Conservation (phyloP, 2,797 vertebrate genomes). For the Linurgus olivaceus region DNA sequence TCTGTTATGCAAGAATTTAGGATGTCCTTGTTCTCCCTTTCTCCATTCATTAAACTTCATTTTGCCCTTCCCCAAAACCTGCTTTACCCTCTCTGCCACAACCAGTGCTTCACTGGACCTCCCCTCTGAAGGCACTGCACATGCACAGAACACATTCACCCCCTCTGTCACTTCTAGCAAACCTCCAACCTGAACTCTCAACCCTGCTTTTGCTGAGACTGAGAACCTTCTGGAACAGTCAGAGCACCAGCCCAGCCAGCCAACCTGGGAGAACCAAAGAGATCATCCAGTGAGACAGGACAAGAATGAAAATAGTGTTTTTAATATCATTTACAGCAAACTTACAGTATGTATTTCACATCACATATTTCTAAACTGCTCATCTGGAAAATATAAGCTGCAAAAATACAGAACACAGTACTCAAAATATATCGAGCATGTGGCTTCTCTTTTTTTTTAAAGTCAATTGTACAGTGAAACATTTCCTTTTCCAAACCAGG, state of each 20-base stretch:
- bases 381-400: constrained; percentile 80
- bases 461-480: constrained; percentile 16
- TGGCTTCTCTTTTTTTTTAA: constrained; percentile 40
- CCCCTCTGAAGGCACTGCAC: neutral
- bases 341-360: constrained; percentile 76
- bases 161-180: neutral
- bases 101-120: neutral
- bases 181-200: neutral
- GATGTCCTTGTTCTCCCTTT: neutral
- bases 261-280: neutral
- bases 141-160: fast-evolving
- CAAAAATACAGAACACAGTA: constrained; percentile 78
- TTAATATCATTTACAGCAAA: constrained; percentile 81
- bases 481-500: constrained; percentile 10
- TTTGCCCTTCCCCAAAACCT: neutral
- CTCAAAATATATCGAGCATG: constrained; percentile 74
- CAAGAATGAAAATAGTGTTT: constrained; percentile 82
- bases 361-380: constrained; percentile 79
- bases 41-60: neutral
- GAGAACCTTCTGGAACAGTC: neutral
- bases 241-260: neutral
- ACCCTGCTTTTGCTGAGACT: neutral
- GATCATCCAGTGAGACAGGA: constrained; percentile 51
- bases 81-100: neutral
- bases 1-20: neutral